Evolutionary conservation across 2,797 vertebrate species (phyloP), one percentile per base, ranked within the genome.

Genomic region (Podargus strigoides): DNA sequence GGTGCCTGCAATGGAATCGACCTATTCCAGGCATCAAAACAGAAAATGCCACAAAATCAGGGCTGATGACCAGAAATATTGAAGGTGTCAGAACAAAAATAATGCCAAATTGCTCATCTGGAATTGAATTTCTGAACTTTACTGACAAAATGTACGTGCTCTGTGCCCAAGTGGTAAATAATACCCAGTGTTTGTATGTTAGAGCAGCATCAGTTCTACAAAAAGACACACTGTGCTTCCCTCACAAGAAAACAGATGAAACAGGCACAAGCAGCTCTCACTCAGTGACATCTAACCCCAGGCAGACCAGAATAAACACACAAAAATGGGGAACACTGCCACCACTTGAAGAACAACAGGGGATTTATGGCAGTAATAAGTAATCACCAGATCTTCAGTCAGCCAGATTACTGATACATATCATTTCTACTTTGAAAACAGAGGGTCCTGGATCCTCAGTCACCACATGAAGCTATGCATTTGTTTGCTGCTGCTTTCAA

Each of bases 141-240:
- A n/a, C n/a, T n/a, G 2, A 34, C 8, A 15, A 24, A 52, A 11
- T 7, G 0, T 13, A 7, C 0, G 12, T 36, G 55, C 32, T 41
- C 19, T 5, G 36, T 27, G 56, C 56, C 59, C 9, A 7, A 6
- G 64, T 37, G 52, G 42, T 42, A 72, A 85, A 75, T 6, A 10
- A 24, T 17, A 18, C 4, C 4, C 16, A 4, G 5, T 2, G 27
- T 28, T 5, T 22, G 26, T 14, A 9, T 14, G 26, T 47, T 67
- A 49, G 44, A 67, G 60, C 36, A 67, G 49, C 36, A 12, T 2
- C 44, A 10, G 10, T 8, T 28, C 77, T 21, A 2, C 46, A 26
- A 3, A 39, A n/a, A 14, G 42, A 24, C n/a, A 47, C 12, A 1
- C 5, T 5, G 5, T 5, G 2, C 16, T 2, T 24, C 21, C 37